These are phyloP conservation scores for Chroicocephalus ridibundus DNA, from an alignment of 2,113 vertebrate genomes.

Conservation along the genomic window DNA sequence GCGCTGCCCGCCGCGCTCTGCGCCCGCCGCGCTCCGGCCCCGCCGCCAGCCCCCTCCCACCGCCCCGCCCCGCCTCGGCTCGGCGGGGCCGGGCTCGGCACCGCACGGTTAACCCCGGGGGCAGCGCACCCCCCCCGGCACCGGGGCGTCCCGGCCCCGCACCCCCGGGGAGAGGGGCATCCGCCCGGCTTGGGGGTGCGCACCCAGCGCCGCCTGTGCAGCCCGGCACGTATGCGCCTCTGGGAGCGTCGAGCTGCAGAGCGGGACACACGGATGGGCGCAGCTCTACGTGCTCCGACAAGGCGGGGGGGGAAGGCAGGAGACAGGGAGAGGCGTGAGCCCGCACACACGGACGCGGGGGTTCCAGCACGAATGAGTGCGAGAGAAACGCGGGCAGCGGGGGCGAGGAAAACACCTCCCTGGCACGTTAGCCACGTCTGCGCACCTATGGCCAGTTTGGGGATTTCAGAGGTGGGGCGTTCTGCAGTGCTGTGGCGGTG, in stretches of 20 bases:
- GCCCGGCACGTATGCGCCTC: not conserved
- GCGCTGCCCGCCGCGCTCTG: not conserved
- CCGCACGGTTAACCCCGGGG: not conserved
- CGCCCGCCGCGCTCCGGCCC: not conserved
- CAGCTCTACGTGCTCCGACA: not conserved
- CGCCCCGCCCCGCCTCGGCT: not conserved
- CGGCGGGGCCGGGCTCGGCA: not conserved
- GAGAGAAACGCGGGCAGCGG: rapidly evolving
- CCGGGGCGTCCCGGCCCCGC: not conserved
- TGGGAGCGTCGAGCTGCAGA: rapidly evolving
- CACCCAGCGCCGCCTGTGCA: not conserved
- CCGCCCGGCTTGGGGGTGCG: not conserved
- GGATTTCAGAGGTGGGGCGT: not conserved
- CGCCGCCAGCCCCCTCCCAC: not conserved
- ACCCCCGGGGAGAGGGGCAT: not conserved
- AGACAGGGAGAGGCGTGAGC: not conserved
- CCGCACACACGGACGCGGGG: rapidly evolving
- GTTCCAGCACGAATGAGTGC: rapidly evolving
- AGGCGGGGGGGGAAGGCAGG: rapidly evolving
- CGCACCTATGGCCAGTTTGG: rapidly evolving
- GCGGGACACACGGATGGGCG: not conserved
- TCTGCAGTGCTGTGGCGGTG: not conserved
- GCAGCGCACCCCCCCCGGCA: no score
- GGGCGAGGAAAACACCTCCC: rapidly evolving
- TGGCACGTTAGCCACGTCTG: rapidly evolving